phyloP scores from a whole-genome alignment of 1,140 invertebrate species.

The Sitobion miscanthi region DNA sequence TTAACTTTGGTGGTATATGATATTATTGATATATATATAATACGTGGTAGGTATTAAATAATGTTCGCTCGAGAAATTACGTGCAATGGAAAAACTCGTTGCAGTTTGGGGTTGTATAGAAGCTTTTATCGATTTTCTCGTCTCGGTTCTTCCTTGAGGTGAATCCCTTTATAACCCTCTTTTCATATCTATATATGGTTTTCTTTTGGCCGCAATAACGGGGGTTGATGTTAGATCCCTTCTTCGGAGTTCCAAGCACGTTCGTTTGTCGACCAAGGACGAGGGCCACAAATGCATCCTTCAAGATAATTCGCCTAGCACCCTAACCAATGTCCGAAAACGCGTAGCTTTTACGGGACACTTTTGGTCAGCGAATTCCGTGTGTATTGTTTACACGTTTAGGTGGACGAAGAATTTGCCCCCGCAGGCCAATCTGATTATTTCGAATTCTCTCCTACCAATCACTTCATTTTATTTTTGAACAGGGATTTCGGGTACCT shows the following conservation, averaged over 20 bases:
- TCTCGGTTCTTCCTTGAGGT: slow-evolving; percentile 34
- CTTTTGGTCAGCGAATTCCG: slow-evolving; percentile 13
- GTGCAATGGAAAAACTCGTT: slow-evolving; percentile 16
- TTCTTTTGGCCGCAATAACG: slow-evolving; percentile 5
- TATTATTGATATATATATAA: not conserved
- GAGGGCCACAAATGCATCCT: slow-evolving; percentile 21
- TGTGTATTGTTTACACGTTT: slow-evolving; percentile 19
- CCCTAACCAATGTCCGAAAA: not conserved
- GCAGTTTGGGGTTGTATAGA: slow-evolving; percentile 23
- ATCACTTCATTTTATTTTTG: not conserved
- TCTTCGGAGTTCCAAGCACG: slow-evolving; percentile 43
- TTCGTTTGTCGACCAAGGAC: slow-evolving; percentile 25
- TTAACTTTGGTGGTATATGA: not conserved
- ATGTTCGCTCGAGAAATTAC: slow-evolving; percentile 39
- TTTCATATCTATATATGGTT: slow-evolving; percentile 12
- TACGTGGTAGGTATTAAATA: slow-evolving; percentile 19
- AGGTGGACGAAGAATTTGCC: not conserved
- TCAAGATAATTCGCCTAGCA: slow-evolving; percentile 30
- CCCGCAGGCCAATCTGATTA: not conserved
- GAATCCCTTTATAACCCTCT: slow-evolving; percentile 39
- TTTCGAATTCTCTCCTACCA: not conserved
- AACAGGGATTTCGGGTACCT: not conserved
- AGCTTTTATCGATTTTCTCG: slow-evolving; percentile 42
- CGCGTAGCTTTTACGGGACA: not conserved
- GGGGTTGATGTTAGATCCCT: slow-evolving; percentile 45